A percentile compares a stretch with the other conserved stretches of the same genome.
Conservation (phyloP, 2,113 vertebrate species). For the Tautogolabrus adspersus region DNA sequence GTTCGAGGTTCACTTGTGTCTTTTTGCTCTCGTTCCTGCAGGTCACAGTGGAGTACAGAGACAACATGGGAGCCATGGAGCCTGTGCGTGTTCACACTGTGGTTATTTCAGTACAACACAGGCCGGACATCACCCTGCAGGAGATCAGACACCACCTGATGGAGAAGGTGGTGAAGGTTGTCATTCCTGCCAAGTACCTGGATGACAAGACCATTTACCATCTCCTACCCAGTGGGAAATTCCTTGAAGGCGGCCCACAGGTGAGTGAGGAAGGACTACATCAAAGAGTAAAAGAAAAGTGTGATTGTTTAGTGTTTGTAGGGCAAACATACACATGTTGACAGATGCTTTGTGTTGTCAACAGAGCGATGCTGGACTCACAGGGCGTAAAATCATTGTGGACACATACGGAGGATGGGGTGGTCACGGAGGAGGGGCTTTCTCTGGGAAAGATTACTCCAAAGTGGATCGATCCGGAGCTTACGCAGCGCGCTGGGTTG, state of each 20-base stretch:
- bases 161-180: constrained; percentile 80
- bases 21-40: constrained; percentile 9
- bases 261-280: constrained; percentile 39
- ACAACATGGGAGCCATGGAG: constrained; percentile 81
- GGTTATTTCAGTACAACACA: constrained; percentile 84
- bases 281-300: background rate
- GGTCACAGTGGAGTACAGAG: constrained; percentile 84
- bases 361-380: constrained; percentile 83
- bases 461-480: constrained; percentile 85
- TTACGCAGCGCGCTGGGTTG: constrained; percentile 85
- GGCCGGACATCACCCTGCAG: constrained; percentile 69
- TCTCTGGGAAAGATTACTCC: constrained; percentile 85
- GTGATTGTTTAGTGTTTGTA: background rate
- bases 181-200: constrained; percentile 80
- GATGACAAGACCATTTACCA: constrained; percentile 83
- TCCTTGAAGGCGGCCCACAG: constrained; percentile 79
- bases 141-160: constrained; percentile 76
- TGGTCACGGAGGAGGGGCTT: constrained; percentile 84
- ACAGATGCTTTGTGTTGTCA: background rate
- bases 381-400: constrained; percentile 85
- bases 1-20: background rate
- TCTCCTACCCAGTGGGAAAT: constrained; percentile 82
- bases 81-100: constrained; percentile 82
- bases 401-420: constrained; percentile 86
- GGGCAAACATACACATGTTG: background rate